Conservation (phyloP, 2,888 invertebrate species). For the Drosophila colorata region DNA sequence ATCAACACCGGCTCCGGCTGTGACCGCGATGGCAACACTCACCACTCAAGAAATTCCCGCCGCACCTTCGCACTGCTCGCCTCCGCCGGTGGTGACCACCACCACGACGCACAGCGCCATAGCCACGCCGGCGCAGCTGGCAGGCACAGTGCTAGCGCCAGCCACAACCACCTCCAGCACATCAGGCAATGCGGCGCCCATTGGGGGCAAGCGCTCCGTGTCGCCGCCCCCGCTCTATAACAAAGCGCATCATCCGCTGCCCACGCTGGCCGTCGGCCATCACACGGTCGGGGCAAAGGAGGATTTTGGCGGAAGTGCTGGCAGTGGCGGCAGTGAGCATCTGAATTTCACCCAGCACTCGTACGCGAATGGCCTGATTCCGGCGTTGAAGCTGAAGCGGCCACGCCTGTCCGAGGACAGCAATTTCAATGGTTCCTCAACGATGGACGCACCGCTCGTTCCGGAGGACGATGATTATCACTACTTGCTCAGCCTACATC, state of each 20-base stretch:
- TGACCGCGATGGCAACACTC: conserved; percentile 12
- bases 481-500: conserved; percentile 84
- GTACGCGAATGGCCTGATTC: conserved; percentile 82
- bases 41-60: conserved; percentile 15
- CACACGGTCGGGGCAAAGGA: conserved; percentile 72
- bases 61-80: conserved; percentile 54
- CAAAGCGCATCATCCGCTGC: conserved; percentile 82
- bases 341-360: conserved; percentile 82
- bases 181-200: conserved; percentile 44
- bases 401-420: conserved; percentile 84
- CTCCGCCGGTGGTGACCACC: conserved; percentile 65
- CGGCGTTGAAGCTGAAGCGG: conserved; percentile 83
- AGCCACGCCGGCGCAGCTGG: conserved; percentile 49
- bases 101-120: conserved; percentile 54
- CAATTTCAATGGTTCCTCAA: conserved; percentile 84
- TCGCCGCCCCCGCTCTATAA: conserved; percentile 83
- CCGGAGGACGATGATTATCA: conserved; percentile 85
- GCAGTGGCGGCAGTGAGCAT: conserved; percentile 66
- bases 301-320: conserved; percentile 55
- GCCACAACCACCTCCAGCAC: conserved; percentile 63
- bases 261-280: conserved; percentile 57
- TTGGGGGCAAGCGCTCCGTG: conserved; percentile 76
- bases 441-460: conserved; percentile 82
- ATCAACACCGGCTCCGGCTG: conserved; percentile 40
- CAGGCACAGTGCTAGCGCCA: conserved; percentile 60